Evolutionary conservation across 2,888 invertebrate species (phyloP), one percentile per base, ranked within the genome.

Genomic region (Hirtodrosophila duncani): DNA sequence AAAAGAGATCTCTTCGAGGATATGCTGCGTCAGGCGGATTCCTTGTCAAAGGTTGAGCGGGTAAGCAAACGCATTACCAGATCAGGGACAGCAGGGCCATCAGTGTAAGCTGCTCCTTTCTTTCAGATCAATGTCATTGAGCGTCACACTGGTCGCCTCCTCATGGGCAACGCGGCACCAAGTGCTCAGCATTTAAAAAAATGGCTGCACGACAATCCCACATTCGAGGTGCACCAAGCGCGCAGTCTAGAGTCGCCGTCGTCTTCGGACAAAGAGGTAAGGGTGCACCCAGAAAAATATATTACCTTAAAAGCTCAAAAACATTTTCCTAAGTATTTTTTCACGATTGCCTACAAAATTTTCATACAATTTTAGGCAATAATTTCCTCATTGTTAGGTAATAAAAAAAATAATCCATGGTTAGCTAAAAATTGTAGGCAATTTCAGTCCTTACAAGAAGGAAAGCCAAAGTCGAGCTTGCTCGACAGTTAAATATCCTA

Each of bases 191-290:
- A 93, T 82, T 88, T 97, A 21, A 92, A 93, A 75, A 89, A 91
- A 14, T 97, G 96, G 96, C 88, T 97, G 6, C 92, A 93, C 82
- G 92, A 92, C 67, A 93, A 97, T 88, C 96, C 96, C 2, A 93
- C 94, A 0, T 97, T 91, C 85, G 95, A 96, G 88, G 94, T 96
- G 0, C 91, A 96, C 3, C 89, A 91, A 55, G 91, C 92, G 0
- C 91, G 90, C n/a, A 89, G 89, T 20, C 72, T 88, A 0, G 88
- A 88, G 68, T 87, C 89, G 4, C 13, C n/a, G n/a, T n/a, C n/a
- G n/a, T n/a, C n/a, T n/a, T n/a, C 66, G 1, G 83, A 85, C 51
- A 60, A 85, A 23, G 85, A 85, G 63, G 85, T 84, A 71, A 29
- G 21, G 11, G 3, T 2, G n/a, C n/a, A n/a, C n/a, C n/a, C n/a